Percentiles rank a stretch among this genome's conserved stretches.
These are phyloP conservation scores for Pipistrellus pipistrellus DNA, from an alignment of 2,797 vertebrate genomes.

Conservation along the genomic window DNA sequence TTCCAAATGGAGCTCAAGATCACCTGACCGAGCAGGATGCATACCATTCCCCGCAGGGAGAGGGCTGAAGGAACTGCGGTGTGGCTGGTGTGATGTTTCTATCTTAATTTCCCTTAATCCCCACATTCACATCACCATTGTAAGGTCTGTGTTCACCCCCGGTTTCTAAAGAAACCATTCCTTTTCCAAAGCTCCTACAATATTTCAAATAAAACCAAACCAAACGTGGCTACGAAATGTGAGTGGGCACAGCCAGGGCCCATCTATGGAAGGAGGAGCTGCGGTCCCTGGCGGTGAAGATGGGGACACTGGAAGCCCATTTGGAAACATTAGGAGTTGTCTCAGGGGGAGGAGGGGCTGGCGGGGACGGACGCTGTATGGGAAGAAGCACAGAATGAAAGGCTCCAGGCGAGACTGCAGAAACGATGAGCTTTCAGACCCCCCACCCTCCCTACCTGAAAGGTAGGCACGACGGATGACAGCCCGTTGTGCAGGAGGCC, in stretches of 20 bases:
- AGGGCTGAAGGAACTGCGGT: neutral
- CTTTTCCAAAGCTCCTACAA: slow-evolving; percentile 16
- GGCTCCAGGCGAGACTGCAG: neutral
- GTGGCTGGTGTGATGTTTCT: neutral
- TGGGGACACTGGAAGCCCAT: slow-evolving; percentile 50
- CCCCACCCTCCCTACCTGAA: neutral
- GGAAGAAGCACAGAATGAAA: slow-evolving; percentile 22
- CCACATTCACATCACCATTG: neutral
- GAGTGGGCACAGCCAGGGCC: neutral
- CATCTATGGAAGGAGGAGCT: slow-evolving; percentile 10
- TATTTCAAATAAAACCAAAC: slow-evolving; percentile 29
- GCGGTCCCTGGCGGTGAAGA: neutral
- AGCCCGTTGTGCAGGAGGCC: neutral
- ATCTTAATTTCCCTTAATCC: neutral
- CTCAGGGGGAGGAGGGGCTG: slow-evolving; percentile 64
- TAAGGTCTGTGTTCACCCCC: neutral
- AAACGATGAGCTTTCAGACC: neutral
- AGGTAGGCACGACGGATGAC: accelerated
- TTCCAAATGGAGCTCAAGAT: neutral
- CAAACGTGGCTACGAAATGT: neutral
- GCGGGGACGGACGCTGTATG: slow-evolving; percentile 30
- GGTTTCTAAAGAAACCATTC: slow-evolving; percentile 3
- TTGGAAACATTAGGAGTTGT: slow-evolving; percentile 64
- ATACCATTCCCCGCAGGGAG: neutral
- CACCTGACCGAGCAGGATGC: neutral